Evolutionary conservation across 2,888 invertebrate species (phyloP).

Genomic region (Xylophagus ater): DNA sequence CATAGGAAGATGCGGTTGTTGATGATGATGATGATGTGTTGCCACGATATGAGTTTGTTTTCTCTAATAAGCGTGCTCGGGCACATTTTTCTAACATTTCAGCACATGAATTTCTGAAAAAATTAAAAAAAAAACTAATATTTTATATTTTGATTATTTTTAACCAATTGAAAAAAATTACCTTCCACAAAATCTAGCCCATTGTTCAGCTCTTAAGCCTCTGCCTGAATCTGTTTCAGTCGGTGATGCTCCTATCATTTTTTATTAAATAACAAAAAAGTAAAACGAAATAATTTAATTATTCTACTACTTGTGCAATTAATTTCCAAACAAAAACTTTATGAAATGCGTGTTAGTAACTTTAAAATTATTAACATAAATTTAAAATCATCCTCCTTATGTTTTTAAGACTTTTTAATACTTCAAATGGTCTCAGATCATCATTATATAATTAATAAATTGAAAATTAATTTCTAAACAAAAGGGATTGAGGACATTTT

Average conservation of each 20-base stretch:
- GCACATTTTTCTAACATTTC: constrained; percentile 59
- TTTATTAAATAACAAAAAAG: constrained; percentile 11
- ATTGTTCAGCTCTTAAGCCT: constrained; percentile 58
- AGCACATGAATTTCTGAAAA: constrained; percentile 46
- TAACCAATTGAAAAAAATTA: constrained; percentile 2
- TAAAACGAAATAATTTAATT: constrained; percentile 11
- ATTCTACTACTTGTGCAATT: neutral
- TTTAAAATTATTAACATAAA: too few relatives aligned
- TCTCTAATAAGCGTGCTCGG: constrained; percentile 45
- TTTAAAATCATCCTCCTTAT: too few relatives aligned
- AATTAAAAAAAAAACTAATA: constrained; percentile 1
- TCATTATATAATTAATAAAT: neutral
- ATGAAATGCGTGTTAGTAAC: constrained; percentile 1
- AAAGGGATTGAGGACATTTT: neutral
- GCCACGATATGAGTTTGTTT: constrained; percentile 32
- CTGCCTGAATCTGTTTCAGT: constrained; percentile 55
- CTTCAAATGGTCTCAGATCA: too few relatives aligned
- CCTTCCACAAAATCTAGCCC: constrained; percentile 63
- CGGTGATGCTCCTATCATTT: constrained; percentile 52
- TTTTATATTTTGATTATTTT: neutral
- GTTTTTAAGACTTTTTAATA: too few relatives aligned
- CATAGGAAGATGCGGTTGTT: too few relatives aligned
- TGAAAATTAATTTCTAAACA: too few relatives aligned
- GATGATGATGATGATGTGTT: too few relatives aligned
- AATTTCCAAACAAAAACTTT: neutral